phyloP scores from a whole-genome alignment of 2,113 vertebrate genomes.

The Fregetta grallaria region DNA sequence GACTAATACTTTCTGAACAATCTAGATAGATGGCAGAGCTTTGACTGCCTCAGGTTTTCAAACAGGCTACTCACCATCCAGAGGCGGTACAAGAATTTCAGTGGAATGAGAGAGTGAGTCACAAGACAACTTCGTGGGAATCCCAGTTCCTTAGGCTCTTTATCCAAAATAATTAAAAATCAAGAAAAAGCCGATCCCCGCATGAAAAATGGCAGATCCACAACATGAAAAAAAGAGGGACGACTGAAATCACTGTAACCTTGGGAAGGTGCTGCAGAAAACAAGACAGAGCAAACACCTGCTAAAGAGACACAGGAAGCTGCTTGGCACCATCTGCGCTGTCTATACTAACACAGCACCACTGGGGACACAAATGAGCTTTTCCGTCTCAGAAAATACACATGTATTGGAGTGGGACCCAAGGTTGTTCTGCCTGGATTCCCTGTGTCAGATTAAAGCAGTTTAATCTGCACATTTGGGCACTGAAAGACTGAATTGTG shows the following conservation, averaged over 20 bases:
- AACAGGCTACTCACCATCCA: background rate
- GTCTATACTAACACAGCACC: background rate
- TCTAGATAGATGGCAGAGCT: background rate
- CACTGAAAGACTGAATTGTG: background rate
- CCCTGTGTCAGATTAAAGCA: background rate
- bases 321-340: background rate
- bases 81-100: background rate
- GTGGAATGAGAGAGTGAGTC: background rate
- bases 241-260: background rate
- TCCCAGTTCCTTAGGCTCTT: background rate
- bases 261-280: background rate
- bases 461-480: background rate
- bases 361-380: background rate
- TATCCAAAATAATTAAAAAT: background rate
- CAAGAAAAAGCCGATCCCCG: background rate
- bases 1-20: background rate
- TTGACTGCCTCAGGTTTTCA: background rate
- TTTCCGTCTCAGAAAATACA: background rate
- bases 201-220: background rate
- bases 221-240: background rate
- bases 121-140: background rate
- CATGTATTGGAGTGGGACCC: background rate
- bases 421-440: background rate
- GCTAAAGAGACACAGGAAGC: background rate
- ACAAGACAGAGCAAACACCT: background rate